These are phyloP conservation scores for Heterodera schachtii DNA, from an alignment of 1,140 invertebrate species.

Conservation along the genomic window DNA sequence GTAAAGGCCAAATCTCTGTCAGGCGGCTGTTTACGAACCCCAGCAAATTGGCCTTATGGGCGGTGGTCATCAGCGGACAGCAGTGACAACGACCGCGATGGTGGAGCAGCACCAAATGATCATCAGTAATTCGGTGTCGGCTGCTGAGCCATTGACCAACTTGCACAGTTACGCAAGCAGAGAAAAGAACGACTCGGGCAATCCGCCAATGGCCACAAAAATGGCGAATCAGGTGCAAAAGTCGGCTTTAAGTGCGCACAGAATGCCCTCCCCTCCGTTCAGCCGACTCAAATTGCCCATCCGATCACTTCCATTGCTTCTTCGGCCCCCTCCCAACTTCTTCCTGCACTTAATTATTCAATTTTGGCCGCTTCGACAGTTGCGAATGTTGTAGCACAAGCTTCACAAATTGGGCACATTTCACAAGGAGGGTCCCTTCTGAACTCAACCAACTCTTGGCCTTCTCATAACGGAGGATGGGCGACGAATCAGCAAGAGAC, in stretches of 20 bases:
- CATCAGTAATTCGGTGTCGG: not conserved
- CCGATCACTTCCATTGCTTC: conserved; percentile 28
- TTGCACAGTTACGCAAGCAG: not conserved
- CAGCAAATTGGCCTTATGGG: not conserved
- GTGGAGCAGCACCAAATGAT: not conserved
- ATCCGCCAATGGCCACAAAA: conserved; percentile 26
- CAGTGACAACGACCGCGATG: not conserved
- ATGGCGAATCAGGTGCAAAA: conserved; percentile 25
- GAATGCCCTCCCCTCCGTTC: not conserved
- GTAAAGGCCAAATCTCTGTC: not conserved
- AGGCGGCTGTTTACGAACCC: not conserved
- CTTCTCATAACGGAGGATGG: not conserved
- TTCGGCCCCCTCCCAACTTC: conserved; percentile 6
- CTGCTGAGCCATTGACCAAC: not conserved
- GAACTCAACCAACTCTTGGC: not conserved
- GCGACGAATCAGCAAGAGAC: not conserved
- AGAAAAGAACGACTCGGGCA: not conserved
- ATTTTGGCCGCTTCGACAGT: conserved; percentile 16
- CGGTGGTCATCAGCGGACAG: not conserved
- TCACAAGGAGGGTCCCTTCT: not conserved
- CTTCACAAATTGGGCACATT: not conserved
- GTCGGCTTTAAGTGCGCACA: not conserved
- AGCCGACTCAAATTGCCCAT: conserved; percentile 1
- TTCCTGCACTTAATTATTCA: conserved; percentile 21
- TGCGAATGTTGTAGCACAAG: conserved; percentile 8